Conservation (phyloP, 2,888 invertebrate species). For the Laothoe populi region DNA sequence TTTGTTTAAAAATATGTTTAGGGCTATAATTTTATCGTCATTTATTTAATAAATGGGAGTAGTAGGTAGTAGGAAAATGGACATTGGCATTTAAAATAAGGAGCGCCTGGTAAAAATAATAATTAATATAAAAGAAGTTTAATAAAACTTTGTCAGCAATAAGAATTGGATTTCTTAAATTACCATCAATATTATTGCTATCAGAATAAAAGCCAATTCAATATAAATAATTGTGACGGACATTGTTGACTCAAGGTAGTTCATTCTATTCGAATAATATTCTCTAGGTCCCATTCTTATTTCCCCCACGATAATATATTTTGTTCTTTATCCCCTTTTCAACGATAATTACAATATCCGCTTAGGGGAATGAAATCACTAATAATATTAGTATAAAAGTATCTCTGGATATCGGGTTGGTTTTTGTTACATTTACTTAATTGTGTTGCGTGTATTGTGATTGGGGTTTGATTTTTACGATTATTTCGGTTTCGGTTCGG, state of each 20-base stretch:
- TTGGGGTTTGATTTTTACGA: background rate
- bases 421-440: constrained; percentile 21
- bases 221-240: background rate
- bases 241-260: constrained; percentile 12
- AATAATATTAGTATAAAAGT: constrained; percentile 20
- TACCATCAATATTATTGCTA: background rate
- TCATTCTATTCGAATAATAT: constrained; percentile 20
- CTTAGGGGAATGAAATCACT: constrained; percentile 13
- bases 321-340: constrained; percentile 25
- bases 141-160: background rate
- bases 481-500: background rate
- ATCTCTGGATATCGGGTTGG: constrained; percentile 9
- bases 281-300: constrained; percentile 5
- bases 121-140: background rate
- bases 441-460: background rate
- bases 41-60: too few relatives aligned
- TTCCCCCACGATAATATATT: constrained; percentile 26
- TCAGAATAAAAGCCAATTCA: background rate
- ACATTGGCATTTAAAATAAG: too few relatives aligned
- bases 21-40: too few relatives aligned
- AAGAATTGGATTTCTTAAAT: background rate
- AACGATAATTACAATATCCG: constrained; percentile 24
- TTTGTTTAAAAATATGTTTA: too few relatives aligned
- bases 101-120: too few relatives aligned
- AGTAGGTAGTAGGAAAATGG: too few relatives aligned